Conservation (phyloP, 2,888 invertebrate species). For the Sarcophaga carnaria region DNA sequence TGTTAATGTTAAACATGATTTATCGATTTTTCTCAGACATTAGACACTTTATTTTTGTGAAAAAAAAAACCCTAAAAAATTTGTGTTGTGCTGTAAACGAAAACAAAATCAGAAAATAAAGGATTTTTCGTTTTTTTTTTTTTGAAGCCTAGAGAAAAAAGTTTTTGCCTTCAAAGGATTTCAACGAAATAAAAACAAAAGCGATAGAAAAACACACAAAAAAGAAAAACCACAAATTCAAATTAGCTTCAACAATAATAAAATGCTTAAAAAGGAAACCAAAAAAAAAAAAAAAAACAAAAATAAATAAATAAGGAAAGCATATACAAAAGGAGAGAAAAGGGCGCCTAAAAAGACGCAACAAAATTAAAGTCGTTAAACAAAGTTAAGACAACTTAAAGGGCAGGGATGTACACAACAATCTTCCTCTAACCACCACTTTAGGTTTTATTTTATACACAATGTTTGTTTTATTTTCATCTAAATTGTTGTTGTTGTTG, state of each 20-base stretch:
- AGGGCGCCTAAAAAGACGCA: conserved; percentile 24
- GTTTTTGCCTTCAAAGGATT: conserved; percentile 23
- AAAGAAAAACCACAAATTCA: conserved; percentile 59
- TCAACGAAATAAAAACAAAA: not conserved
- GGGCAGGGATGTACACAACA: not conserved
- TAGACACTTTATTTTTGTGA: conserved; percentile 26
- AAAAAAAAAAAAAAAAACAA: not conserved
- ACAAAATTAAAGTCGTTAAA: conserved; percentile 44
- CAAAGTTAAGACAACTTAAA: conserved; percentile 1
- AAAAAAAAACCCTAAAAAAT: conserved; percentile 10
- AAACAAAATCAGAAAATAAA: conserved; percentile 31
- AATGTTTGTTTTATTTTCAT: conserved; percentile 12
- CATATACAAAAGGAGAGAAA: conserved; percentile 10
- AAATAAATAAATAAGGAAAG: not conserved
- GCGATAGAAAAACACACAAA: no score
- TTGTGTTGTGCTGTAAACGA: not conserved
- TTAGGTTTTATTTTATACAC: not conserved
- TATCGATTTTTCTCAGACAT: conserved; percentile 65
- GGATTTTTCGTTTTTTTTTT: conserved; percentile 9
- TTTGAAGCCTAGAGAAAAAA: conserved; percentile 22
- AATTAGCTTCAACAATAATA: conserved; percentile 53
- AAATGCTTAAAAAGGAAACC: conserved; percentile 4
- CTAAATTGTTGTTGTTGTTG: conserved; percentile 3
- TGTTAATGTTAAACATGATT: conserved; percentile 67
- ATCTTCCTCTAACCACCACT: not conserved